These are phyloP conservation scores for Halichoeres trimaculatus DNA, from an alignment of 2,113 vertebrate species.

Conservation along the genomic window DNA sequence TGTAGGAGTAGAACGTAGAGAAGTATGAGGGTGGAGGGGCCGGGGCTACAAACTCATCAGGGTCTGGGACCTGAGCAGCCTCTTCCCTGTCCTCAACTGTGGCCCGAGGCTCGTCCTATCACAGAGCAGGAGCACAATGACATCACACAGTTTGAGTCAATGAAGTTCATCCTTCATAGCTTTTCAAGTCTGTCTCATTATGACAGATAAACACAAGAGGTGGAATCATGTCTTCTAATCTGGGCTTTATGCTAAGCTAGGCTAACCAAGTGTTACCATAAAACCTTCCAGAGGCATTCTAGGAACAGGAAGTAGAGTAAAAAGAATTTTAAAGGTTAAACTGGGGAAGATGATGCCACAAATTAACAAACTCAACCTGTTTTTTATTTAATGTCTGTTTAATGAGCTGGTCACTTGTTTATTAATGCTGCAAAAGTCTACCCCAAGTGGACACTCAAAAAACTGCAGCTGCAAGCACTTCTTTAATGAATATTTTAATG, in stretches of 20 bases:
- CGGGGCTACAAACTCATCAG: conserved; percentile 85
- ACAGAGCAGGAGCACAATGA: conserved; percentile 7
- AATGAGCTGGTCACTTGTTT: too few relatives aligned
- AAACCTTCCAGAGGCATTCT: too few relatives aligned
- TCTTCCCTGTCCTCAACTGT: conserved; percentile 84
- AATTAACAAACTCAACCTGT: too few relatives aligned
- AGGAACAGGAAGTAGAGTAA: too few relatives aligned
- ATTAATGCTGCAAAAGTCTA: too few relatives aligned
- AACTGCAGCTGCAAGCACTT: too few relatives aligned
- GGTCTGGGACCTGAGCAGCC: conserved; percentile 72
- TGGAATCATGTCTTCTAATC: not conserved
- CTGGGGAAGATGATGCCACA: too few relatives aligned
- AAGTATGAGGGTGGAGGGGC: conserved; percentile 89
- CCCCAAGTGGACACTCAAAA: too few relatives aligned
- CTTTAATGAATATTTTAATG: too few relatives aligned
- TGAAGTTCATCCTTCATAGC: not conserved
- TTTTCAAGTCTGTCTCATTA: not conserved
- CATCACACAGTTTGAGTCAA: not conserved
- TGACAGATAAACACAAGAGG: not conserved
- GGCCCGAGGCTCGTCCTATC: conserved; percentile 82
- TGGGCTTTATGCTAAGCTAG: not conserved
- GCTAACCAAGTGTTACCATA: not conserved
- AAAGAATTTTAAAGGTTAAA: too few relatives aligned
- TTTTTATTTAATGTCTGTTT: too few relatives aligned
- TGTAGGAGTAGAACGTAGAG: conserved; percentile 83